Conservation (phyloP, 2,113 vertebrate species). For the Takifugu bimaculatus region DNA sequence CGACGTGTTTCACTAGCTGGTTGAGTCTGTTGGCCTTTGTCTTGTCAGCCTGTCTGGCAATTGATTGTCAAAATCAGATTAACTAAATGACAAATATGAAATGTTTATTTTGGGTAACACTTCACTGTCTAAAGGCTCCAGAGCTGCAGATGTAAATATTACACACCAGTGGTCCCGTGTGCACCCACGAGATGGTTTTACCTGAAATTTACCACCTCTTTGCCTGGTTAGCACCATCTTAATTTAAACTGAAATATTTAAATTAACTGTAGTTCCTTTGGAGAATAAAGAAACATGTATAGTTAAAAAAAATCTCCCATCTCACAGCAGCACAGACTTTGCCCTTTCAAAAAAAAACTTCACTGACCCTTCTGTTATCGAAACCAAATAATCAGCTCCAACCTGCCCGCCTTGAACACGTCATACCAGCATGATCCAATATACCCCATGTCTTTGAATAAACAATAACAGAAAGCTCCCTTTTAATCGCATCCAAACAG, state of each 20-base stretch:
- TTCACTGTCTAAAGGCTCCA: too few relatives aligned
- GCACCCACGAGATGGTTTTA: too few relatives aligned
- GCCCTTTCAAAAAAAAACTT: constrained; percentile 1
- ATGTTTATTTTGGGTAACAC: too few relatives aligned
- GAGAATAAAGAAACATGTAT: too few relatives aligned
- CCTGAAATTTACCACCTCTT: background rate
- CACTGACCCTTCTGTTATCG: constrained; percentile 33
- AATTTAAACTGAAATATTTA: too few relatives aligned
- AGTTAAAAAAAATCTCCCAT: background rate
- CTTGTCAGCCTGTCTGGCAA: constrained; percentile 1
- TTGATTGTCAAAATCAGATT: too few relatives aligned
- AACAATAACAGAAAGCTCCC: constrained; percentile 60
- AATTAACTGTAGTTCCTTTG: too few relatives aligned
- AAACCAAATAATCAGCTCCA: constrained; percentile 21
- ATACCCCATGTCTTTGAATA: constrained; percentile 48
- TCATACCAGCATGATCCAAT: constrained; percentile 47
- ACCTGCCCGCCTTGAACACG: constrained; percentile 14
- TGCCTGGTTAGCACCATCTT: too few relatives aligned
- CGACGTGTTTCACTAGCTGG: constrained; percentile 56
- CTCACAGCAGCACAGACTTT: background rate
- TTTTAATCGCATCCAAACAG: constrained; percentile 59
- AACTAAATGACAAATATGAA: too few relatives aligned
- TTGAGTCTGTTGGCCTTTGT: constrained; percentile 21
- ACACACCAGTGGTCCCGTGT: too few relatives aligned
- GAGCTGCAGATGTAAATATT: too few relatives aligned